Conservation (phyloP, 2,888 invertebrate species). For the Diploptera punctata region DNA sequence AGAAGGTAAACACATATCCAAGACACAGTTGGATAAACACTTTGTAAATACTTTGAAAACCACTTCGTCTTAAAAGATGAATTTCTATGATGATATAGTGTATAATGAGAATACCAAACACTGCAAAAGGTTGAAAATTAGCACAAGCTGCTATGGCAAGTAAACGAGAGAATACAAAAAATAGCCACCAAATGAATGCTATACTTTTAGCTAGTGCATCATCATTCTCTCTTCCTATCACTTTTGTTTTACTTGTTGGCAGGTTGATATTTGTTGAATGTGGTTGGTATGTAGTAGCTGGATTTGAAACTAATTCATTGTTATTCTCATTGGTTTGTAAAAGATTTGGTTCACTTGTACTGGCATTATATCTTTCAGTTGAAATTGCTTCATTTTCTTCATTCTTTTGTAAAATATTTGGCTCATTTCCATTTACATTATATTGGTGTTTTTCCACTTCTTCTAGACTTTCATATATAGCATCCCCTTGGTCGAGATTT, state of each 20-base stretch:
- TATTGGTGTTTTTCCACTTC: too few relatives aligned
- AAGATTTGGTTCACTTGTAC: too few relatives aligned
- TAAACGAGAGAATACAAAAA: slow-evolving; percentile 74
- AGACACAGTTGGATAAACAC: slow-evolving; percentile 70
- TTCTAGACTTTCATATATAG: too few relatives aligned
- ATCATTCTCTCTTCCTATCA: slow-evolving; percentile 75
- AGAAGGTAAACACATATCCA: slow-evolving; percentile 76
- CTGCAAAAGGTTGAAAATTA: slow-evolving; percentile 64
- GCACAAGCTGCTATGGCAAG: slow-evolving; percentile 73
- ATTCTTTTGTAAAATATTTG: too few relatives aligned
- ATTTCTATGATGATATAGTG: slow-evolving; percentile 72
- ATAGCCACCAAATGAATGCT: slow-evolving; percentile 78
- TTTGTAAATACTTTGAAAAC: slow-evolving; percentile 49
- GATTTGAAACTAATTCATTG: too few relatives aligned
- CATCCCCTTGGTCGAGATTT: too few relatives aligned
- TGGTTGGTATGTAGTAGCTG: not conserved
- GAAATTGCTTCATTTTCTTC: too few relatives aligned
- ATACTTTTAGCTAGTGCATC: slow-evolving; percentile 73
- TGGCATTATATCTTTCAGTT: too few relatives aligned
- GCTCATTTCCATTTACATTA: too few relatives aligned
- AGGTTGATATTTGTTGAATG: not conserved
- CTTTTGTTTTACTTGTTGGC: slow-evolving; percentile 49
- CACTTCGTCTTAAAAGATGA: slow-evolving; percentile 67
- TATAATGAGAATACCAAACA: slow-evolving; percentile 58
- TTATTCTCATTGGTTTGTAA: too few relatives aligned